Base-by-base conservation (phyloP, 2,797 vertebrate genomes). In the Nothura maculosa region DNA sequence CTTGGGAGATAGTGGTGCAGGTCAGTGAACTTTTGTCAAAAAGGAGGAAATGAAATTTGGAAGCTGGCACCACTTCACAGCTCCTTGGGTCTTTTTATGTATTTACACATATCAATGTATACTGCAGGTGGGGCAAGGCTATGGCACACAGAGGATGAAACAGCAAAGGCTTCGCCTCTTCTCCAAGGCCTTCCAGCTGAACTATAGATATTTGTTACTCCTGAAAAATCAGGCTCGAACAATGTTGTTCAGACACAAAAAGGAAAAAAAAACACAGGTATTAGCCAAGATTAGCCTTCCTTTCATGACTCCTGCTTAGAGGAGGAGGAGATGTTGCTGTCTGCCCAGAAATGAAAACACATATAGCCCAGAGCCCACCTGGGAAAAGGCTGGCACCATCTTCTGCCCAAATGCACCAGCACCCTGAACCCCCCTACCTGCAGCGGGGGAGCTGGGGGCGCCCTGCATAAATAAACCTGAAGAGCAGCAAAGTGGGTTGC, bases 171-270 rank as follows among this genome's bases (percentile, higher is more conserved):
- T 40, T 42, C 16, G 32, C 63, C 38, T 64, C 61, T 48, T 42
- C 48, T 68, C 64, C 45, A 16, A 0, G 1, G 12, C 62, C 73
- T 58, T 30, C 11, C 11, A 27, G 32, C 17, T 21, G 52, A 27
- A n/a, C 17, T 21, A 47, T 0, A 6, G 38, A 0, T 75, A 68
- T 62, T 76, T 58, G 43, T 4, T 11, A 79, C 7, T 12, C 20
- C 30, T 50, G 34, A 76, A 84, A 72, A 79, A n/a, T 13, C 1
- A 66, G 16, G 28, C 74, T 84, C 25, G 22, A 43, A n/a, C 7
- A 6, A 48, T 22, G 36, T 38, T 16, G 24, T 38, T 48, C 43
- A 73, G 52, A 22, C 36, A 82, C 25, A 20, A 40, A 42, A 77
- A 57, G 47, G 13, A 13, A 50, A 48, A 7, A 50, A 48, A 48